Evolutionary conservation across 2,888 invertebrate genomes (phyloP), one percentile per base, ranked within the genome.

Genomic region (Drosophila nigricruria): DNA sequence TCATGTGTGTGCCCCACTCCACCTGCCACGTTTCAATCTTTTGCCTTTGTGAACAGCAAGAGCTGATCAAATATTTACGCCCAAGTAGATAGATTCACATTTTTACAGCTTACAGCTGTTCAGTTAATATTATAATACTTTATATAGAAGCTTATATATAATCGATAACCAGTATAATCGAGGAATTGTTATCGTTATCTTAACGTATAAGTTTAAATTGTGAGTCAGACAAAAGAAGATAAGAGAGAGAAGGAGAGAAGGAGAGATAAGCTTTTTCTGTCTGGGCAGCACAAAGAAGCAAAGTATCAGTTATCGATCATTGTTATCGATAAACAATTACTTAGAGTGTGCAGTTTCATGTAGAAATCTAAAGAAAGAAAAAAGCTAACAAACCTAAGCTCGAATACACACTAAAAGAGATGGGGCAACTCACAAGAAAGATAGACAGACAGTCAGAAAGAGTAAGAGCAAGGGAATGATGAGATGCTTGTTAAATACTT

Each of bases 1-100:
- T 5, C 34, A n/a, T 20, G 30, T 32, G 16, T 23, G 23, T 14
- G n/a, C n/a, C 23, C 3, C 18, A 40, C 18, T 20, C 20, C 9
- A 18, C 14, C 14, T 10, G 12, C 32, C 18, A 10, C 10, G 18
- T 42, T 12, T 56, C 49, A 14, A 3, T 38, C 42, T 18, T 0
- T 25, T 32, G 12, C 34, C 23, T 52, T n/a, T 53, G 32, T 47
- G 40, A 20, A 43, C n/a, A 54, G n/a, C 40, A 65, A 60, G 47
- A 71, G 71, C 57, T 78, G 73, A 66, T 66, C 38, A 75, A 78
- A 78, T 79, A 76, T 79, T 79, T 76, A 67, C 68, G 14, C 18
- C 20, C 18, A 18, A 56, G 66, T 38, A 23, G 25, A 58, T 9
- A 34, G 18, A 30, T 6, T 49, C 49, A 30, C 30, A 12, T 5